Evolutionary conservation across 2,113 vertebrate species (phyloP), one percentile per base, ranked within the genome.

Genomic region (Cephalopholis sonnerati): DNA sequence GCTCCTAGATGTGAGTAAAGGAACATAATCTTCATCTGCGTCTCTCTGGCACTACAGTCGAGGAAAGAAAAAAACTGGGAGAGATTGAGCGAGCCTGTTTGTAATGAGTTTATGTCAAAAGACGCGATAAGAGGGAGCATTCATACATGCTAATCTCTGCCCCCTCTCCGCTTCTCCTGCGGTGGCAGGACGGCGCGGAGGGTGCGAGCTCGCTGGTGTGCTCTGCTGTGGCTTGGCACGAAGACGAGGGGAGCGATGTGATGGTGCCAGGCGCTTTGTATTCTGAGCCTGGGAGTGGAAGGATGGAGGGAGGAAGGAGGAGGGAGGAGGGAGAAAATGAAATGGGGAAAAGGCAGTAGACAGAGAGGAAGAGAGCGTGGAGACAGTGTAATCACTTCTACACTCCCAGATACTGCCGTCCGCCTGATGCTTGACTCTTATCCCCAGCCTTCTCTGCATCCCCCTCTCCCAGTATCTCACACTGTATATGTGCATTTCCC

Each of bases 251-350:
- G 72, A 57, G 86, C 53, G 59, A 77, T 32, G 82, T 3, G 68
- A 89, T 25, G 79, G 70, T 90, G 91, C 93, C 92, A 92, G 89
- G 54, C 74, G 65, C 87, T 94, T 91, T 92, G 92, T 92, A 79
- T 89, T 86, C 91, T 64, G 82, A 89, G 87, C 86, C 79, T 75
- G 88, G 70, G 77, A 86, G 91, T 71, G 22, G 61, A 75, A 64
- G 61, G 72, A 70, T 73, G 76, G 64, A 83, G 54, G 69, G 72
- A 80, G 65, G 55, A 29, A 1, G 55, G 62, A 41, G 24, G 50
- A 27, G 54, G 3, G 54, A 15, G 39, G 79, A 77, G 41, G 67
- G 64, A 53, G 66, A 64, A 62, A 77, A 73, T 77, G 57, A 75
- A 80, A 75, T 64, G 25, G 46, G 75, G 73, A 13, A 61, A 66